phyloP scores from a whole-genome alignment of 35 echinoderm and acorn worm species.

The Apostichopus japonicus region DNA sequence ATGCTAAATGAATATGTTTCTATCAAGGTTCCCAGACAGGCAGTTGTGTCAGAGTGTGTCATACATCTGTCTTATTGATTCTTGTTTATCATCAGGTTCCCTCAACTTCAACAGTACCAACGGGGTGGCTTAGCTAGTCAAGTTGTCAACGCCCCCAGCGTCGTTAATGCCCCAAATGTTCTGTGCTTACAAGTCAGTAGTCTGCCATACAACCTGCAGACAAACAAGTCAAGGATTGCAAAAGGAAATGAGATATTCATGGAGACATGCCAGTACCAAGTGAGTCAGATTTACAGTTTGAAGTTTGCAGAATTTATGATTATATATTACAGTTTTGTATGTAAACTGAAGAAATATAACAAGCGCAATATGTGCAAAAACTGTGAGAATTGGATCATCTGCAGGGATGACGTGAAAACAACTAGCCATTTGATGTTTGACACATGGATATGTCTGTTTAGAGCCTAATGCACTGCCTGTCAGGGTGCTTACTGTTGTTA shows the following conservation, averaged over 20 bases:
- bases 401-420: too few species aligned
- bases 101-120: slow-evolving; percentile 63
- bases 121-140: slow-evolving; percentile 58
- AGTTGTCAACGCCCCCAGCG: slow-evolving; percentile 71
- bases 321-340: too few species aligned
- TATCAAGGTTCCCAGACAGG: neutral
- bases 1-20: too few species aligned
- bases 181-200: slow-evolving; percentile 83
- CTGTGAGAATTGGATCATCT: too few species aligned
- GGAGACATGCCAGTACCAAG: slow-evolving; percentile 57
- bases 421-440: too few species aligned
- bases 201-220: slow-evolving; percentile 92
- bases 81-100: slow-evolving; percentile 28
- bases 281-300: neutral
- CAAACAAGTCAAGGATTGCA: slow-evolving; percentile 76
- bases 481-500: too few species aligned
- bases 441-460: too few species aligned
- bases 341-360: too few species aligned
- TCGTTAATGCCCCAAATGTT: slow-evolving; percentile 84
- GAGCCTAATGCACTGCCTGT: too few species aligned
- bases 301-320: too few species aligned
- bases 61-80: neutral
- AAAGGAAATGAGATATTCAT: slow-evolving; percentile 94
- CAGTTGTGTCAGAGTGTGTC: neutral
- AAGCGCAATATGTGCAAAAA: too few species aligned